phyloP scores from a whole-genome alignment of 2,797 vertebrate species.

The Silurus lanzhouensis region DNA sequence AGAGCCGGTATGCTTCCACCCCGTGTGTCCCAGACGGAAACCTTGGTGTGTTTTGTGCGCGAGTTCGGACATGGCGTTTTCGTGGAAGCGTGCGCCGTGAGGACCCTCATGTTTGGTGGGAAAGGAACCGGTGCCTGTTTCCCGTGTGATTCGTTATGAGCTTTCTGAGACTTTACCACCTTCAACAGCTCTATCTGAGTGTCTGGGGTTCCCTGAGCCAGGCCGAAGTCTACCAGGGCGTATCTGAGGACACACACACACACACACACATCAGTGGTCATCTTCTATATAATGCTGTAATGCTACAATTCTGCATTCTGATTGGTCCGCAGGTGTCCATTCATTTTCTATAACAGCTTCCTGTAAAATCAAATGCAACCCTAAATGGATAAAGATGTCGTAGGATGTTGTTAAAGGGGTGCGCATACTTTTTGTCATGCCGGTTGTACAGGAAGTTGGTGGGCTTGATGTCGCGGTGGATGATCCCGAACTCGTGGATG shows the following conservation, averaged over 20 bases:
- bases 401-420: not conserved
- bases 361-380: no score
- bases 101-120: slow-evolving; percentile 60
- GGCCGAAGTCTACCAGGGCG: slow-evolving; percentile 94
- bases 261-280: not conserved
- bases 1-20: not conserved
- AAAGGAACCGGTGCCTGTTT: slow-evolving; percentile 66
- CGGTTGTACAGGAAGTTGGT: slow-evolving; percentile 85
- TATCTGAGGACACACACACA: slow-evolving; percentile 74
- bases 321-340: not conserved
- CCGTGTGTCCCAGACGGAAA: slow-evolving; percentile 60
- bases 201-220: slow-evolving; percentile 92
- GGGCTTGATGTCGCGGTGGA: slow-evolving; percentile 91
- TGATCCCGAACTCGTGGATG: slow-evolving; percentile 94
- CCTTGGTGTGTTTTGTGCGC: slow-evolving; percentile 84
- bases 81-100: slow-evolving; percentile 66
- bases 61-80: slow-evolving; percentile 75
- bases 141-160: slow-evolving; percentile 72
- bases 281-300: no score
- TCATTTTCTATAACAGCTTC: not conserved
- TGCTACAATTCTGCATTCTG: slow-evolving; percentile 1
- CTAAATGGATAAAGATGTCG: no score
- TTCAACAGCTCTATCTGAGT: slow-evolving; percentile 91
- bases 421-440: slow-evolving; percentile 81
- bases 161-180: slow-evolving; percentile 81